Evolutionary conservation across 2,888 invertebrate species (phyloP).

Genomic region (Parnassius apollo): DNA sequence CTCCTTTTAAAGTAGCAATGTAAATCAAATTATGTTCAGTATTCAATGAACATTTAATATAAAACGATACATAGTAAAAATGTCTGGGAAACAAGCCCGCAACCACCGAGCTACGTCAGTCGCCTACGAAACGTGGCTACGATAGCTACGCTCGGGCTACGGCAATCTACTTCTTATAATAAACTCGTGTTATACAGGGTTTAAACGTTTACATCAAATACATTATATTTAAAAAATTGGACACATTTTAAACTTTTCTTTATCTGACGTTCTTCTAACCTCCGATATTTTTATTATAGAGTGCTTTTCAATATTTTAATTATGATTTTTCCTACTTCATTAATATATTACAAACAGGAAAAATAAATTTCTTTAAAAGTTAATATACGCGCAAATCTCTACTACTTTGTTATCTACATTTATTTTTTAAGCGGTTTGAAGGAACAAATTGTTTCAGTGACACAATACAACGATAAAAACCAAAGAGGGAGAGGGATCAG

Average conservation of each 20-base stretch:
- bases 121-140: slow-evolving; percentile 64
- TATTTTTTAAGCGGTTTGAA: slow-evolving; percentile 23
- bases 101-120: slow-evolving; percentile 63
- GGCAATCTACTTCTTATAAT: slow-evolving; percentile 36
- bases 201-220: slow-evolving; percentile 11
- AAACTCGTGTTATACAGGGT: slow-evolving; percentile 44
- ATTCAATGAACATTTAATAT: slow-evolving; percentile 41
- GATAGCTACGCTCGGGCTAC: slow-evolving; percentile 59
- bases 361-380: no score
- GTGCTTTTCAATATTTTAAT: no score
- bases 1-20: slow-evolving; percentile 39
- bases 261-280: no score
- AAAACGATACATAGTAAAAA: slow-evolving; percentile 46
- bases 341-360: no score
- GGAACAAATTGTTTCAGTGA: slow-evolving; percentile 27
- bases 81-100: slow-evolving; percentile 54
- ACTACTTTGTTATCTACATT: slow-evolving; percentile 19
- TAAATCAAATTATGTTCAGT: slow-evolving; percentile 36
- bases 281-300: no score
- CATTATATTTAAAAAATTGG: neutral
- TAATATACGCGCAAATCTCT: neutral
- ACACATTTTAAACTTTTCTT: no score
- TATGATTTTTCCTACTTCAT: no score
- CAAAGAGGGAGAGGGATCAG: slow-evolving; percentile 19
- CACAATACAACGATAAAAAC: slow-evolving; percentile 27